A percentile compares a stretch with the other conserved stretches of the same genome.
phyloP scores from a whole-genome alignment of 2,113 vertebrate species.

The Anolis carolinensis region DNA sequence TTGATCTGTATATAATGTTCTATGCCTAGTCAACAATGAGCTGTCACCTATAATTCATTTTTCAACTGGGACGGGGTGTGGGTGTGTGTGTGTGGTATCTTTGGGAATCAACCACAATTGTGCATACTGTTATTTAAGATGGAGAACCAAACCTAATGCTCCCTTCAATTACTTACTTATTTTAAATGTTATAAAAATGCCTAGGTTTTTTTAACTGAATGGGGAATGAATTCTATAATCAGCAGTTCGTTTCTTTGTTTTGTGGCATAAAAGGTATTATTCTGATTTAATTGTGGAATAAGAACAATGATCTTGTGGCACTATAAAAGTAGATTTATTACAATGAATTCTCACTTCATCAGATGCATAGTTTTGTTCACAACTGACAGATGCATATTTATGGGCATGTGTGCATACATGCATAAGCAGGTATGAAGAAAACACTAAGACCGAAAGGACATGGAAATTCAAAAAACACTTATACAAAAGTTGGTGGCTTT shows the following conservation, averaged over 20 bases:
- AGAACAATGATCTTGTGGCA: not conserved
- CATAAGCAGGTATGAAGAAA: not conserved
- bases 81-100: too few species aligned
- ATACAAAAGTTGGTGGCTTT: not conserved
- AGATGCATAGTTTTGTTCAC: not conserved
- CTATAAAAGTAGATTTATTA: not conserved
- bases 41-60: too few species aligned
- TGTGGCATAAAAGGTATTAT: not conserved
- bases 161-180: not conserved
- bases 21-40: too few species aligned
- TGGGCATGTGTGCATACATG: not conserved
- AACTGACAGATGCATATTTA: not conserved
- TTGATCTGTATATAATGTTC: too few species aligned
- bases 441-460: not conserved
- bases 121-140: not conserved
- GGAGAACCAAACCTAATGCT: not conserved
- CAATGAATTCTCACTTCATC: not conserved
- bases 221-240: not conserved
- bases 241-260: not conserved
- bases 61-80: too few species aligned
- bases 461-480: not conserved
- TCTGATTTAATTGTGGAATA: not conserved
- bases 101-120: too few species aligned
- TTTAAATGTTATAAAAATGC: not conserved
- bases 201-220: not conserved